Percentiles rank a stretch among this genome's conserved stretches.
phyloP scores from a whole-genome alignment of 1,140 invertebrate species.

The Drosophila elegans region DNA sequence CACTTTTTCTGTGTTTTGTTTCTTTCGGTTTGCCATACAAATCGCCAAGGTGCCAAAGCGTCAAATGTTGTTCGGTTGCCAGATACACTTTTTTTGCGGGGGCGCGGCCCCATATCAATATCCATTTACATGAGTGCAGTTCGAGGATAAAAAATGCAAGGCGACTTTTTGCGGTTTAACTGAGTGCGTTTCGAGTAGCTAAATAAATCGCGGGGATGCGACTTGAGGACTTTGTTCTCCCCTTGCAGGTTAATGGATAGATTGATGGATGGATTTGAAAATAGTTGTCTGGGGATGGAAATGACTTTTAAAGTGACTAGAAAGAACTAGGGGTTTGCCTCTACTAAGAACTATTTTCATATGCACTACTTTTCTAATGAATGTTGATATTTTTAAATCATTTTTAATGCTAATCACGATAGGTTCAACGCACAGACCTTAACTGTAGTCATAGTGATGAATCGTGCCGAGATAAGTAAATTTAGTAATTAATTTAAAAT shows the following conservation, averaged over 20 bases:
- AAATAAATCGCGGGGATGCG: constrained; percentile 37
- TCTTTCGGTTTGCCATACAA: constrained; percentile 59
- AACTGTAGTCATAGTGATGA: too few relatives aligned
- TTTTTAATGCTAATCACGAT: background rate
- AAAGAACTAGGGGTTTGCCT: background rate
- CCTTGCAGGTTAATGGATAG: constrained; percentile 14
- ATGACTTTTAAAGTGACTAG: constrained; percentile 20
- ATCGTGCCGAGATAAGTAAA: too few relatives aligned
- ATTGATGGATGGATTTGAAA: constrained; percentile 37
- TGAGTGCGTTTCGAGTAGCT: constrained; percentile 49
- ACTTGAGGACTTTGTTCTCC: constrained; percentile 30
- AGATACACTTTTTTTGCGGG: constrained; percentile 30
- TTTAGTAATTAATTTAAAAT: too few relatives aligned
- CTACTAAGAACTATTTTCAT: background rate
- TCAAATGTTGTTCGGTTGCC: constrained; percentile 57
- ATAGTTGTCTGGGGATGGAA: constrained; percentile 21
- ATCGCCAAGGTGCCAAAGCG: constrained; percentile 75
- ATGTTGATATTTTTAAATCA: background rate
- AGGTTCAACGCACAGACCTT: too few relatives aligned
- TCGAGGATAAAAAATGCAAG: constrained; percentile 31
- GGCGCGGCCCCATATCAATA: constrained; percentile 64
- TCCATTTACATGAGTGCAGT: constrained; percentile 65
- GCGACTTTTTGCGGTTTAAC: constrained; percentile 48
- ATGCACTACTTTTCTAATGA: background rate
- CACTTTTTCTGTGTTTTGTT: constrained; percentile 15